These are phyloP conservation scores for Andrena minutula DNA, from an alignment of 2,888 invertebrate species.

Conservation along the genomic window DNA sequence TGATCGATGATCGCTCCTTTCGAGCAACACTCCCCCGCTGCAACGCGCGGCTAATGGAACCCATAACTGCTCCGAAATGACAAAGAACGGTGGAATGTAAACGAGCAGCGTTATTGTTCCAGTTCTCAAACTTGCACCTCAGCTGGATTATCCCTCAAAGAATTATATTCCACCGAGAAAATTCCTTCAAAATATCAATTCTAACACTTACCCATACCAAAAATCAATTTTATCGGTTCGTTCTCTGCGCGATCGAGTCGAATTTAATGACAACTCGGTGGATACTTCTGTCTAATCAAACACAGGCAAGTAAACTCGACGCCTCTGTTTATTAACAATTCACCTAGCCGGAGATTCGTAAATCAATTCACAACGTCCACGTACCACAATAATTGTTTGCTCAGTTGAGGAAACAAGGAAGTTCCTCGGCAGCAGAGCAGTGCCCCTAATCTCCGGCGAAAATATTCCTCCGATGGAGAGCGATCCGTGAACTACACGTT, in stretches of 20 bases:
- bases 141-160: not conserved
- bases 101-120: constrained; percentile 14
- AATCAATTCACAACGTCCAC: no score
- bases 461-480: not conserved
- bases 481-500: not conserved
- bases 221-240: no score
- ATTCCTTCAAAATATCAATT: no score
- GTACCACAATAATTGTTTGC: no score
- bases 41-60: constrained; percentile 19
- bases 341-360: no score
- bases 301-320: no score
- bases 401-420: not conserved
- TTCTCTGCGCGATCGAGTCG: no score
- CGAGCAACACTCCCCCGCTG: not conserved
- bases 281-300: no score
- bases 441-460: not conserved
- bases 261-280: no score
- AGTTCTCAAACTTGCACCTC: not conserved
- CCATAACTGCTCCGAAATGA: constrained; percentile 46
- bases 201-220: no score
- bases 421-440: not conserved
- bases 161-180: no score
- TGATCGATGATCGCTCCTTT: constrained; percentile 29
- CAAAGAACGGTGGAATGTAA: constrained; percentile 54
- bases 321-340: no score